Conservation (phyloP, 2,888 invertebrate genomes). For the Meteorus cinctellus region DNA sequence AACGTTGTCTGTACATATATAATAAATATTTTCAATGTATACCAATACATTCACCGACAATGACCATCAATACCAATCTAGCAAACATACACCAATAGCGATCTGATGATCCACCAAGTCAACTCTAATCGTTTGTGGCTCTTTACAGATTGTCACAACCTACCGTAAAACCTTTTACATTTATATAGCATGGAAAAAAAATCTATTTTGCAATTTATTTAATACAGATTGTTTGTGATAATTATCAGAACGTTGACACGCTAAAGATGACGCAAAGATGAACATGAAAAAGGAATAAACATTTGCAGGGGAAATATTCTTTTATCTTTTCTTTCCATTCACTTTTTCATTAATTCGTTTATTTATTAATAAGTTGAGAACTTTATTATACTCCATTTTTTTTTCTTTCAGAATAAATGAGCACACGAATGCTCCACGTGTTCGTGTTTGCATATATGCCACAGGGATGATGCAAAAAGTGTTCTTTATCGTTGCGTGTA, state of each 20-base stretch:
- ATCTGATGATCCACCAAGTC: neutral
- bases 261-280: neutral
- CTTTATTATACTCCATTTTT: neutral
- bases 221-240: neutral
- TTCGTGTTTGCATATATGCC: constrained; percentile 26
- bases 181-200: neutral
- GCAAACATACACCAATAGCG: neutral
- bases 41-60: neutral
- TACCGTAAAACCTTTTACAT: neutral
- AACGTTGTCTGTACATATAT: constrained; percentile 11
- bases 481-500: constrained; percentile 28
- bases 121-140: neutral
- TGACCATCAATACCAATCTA: neutral
- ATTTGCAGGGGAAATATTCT: neutral
- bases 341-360: too few relatives aligned
- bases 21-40: constrained; percentile 6
- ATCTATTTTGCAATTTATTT: neutral
- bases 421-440: neutral
- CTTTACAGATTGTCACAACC: too few relatives aligned
- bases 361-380: neutral
- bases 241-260: neutral
- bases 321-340: neutral
- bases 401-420: neutral
- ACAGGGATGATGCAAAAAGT: constrained; percentile 40
- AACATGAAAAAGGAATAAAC: neutral